These are phyloP conservation scores for Drosophila sp. DNA, from an alignment of 1,140 invertebrate species.

Conservation along the genomic window DNA sequence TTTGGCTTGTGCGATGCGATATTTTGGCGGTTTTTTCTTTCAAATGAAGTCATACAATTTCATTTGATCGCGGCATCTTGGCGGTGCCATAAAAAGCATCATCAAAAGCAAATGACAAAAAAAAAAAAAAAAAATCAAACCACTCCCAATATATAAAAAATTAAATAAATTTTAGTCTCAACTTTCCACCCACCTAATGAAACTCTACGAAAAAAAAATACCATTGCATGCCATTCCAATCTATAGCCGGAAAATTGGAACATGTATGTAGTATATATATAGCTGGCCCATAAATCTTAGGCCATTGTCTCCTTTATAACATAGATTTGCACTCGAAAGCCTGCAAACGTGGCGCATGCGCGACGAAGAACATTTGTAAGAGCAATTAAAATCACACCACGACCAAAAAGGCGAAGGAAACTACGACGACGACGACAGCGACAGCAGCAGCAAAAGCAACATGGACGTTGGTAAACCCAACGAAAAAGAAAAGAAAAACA, in stretches of 20 bases:
- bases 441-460: constrained; percentile 8
- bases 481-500: constrained; percentile 43
- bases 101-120: background rate
- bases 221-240: constrained; percentile 35
- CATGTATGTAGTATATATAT: constrained; percentile 22
- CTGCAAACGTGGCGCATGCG: constrained; percentile 39
- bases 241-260: constrained; percentile 36
- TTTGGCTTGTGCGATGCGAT: constrained; percentile 47
- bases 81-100: constrained; percentile 43
- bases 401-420: constrained; percentile 61
- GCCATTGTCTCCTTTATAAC: constrained; percentile 57
- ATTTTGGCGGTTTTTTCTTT: constrained; percentile 42
- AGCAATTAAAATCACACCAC: constrained; percentile 79
- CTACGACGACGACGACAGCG: constrained; percentile 26
- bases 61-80: constrained; percentile 33
- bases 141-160: background rate
- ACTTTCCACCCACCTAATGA: constrained; percentile 36
- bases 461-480: constrained; percentile 56
- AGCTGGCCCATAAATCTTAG: constrained; percentile 47
- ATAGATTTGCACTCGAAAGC: constrained; percentile 69
- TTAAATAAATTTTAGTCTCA: background rate
- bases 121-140: background rate
- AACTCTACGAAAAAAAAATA: constrained; percentile 24
- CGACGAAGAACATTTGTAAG: constrained; percentile 72
- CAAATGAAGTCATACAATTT: constrained; percentile 55